Percentiles rank a stretch among this genome's conserved stretches.
These are phyloP conservation scores for Lumbricus terrestris DNA, from an alignment of 2,888 invertebrate genomes.

Conservation along the genomic window DNA sequence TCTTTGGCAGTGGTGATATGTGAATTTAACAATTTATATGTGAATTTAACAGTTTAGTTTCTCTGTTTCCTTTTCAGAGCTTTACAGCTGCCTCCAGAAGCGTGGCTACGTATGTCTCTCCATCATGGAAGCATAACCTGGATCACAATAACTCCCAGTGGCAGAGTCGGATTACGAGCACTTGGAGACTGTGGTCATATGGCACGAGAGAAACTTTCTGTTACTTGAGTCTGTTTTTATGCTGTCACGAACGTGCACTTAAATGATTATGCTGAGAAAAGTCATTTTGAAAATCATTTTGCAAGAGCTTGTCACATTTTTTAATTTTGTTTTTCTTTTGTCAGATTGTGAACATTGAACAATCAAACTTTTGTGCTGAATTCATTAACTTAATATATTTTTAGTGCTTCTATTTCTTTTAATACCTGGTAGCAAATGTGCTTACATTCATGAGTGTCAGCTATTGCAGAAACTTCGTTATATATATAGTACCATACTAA, in stretches of 20 bases:
- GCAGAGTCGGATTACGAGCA: conserved; percentile 76
- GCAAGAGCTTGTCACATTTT: not conserved
- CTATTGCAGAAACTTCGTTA: too few species aligned
- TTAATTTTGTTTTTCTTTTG: not conserved
- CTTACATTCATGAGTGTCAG: too few species aligned
- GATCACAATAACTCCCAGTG: conserved; percentile 78
- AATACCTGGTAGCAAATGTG: too few species aligned
- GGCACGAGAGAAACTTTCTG: conserved; percentile 65
- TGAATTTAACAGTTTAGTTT: not conserved
- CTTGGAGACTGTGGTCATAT: conserved; percentile 90
- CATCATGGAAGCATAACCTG: conserved; percentile 92
- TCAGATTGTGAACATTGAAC: not conserved
- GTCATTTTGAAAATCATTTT: not conserved
- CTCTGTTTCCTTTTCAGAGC: conserved; percentile 68
- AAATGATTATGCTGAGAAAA: not conserved
- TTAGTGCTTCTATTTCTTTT: too few species aligned
- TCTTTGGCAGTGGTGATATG: too few species aligned
- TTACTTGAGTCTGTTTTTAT: conserved; percentile 17
- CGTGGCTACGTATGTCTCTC: conserved; percentile 87
- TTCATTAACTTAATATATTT: too few species aligned
- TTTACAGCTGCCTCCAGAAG: conserved; percentile 93
- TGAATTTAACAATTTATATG: not conserved
- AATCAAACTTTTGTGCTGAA: not conserved
- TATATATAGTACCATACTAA: too few species aligned
- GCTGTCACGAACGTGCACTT: not conserved